Evolutionary conservation across 2,888 invertebrate species (phyloP).

Genomic region (Latrodectus hesperus): DNA sequence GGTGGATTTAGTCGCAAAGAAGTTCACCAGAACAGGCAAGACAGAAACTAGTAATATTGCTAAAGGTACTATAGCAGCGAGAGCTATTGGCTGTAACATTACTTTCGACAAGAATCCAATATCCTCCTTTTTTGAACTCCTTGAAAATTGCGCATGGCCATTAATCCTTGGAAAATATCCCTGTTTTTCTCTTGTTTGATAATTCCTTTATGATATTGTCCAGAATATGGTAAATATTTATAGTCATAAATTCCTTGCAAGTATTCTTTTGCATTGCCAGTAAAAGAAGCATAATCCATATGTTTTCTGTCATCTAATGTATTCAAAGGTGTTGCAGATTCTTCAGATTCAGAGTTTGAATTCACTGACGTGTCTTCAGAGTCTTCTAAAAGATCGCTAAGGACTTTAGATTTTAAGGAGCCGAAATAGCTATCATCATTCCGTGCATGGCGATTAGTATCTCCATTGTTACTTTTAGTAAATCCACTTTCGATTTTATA

Average conservation of each 20-base stretch:
- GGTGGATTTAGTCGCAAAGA: too few relatives aligned
- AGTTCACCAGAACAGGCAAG: too few relatives aligned
- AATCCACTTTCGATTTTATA: neutral
- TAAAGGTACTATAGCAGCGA: too few relatives aligned
- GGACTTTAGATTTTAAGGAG: neutral
- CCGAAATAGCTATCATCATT: conserved; percentile 33
- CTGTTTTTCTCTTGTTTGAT: too few relatives aligned
- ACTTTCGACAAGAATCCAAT: too few relatives aligned
- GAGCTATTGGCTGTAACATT: too few relatives aligned
- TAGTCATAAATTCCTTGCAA: neutral
- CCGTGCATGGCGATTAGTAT: neutral
- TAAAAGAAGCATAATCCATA: conserved; percentile 4
- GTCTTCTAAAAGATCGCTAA: neutral
- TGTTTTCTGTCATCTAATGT: neutral
- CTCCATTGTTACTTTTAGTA: too few relatives aligned
- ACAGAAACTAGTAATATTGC: too few relatives aligned
- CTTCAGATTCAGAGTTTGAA: conserved; percentile 14
- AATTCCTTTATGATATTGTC: too few relatives aligned
- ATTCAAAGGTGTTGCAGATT: neutral
- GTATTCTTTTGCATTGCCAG: neutral
- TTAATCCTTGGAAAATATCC: too few relatives aligned
- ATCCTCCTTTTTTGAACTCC: too few relatives aligned
- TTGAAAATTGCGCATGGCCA: too few relatives aligned
- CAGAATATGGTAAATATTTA: conserved; percentile 14
- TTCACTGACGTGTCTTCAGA: conserved; percentile 27